Percentiles rank a stretch among this genome's conserved stretches.
Evolutionary conservation across 1,140 invertebrate species (phyloP).

Genomic region (Sitodiplosis mosellana): DNA sequence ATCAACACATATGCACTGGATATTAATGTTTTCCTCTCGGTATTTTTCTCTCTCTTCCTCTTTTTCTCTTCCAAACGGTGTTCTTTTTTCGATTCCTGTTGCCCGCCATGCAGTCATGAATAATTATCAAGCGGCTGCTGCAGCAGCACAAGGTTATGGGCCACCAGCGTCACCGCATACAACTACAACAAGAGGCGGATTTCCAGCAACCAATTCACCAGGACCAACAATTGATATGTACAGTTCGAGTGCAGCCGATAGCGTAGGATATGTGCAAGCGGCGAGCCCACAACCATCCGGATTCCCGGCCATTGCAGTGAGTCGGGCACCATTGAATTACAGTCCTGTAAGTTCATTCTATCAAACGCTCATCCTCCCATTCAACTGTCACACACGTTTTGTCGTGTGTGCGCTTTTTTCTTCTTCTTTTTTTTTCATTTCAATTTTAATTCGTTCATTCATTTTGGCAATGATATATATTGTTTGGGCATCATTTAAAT

Average conservation of each 20-base stretch:
- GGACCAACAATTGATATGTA: conserved; percentile 77
- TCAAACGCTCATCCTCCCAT: no score
- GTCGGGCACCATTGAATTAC: conserved; percentile 73
- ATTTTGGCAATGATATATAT: no score
- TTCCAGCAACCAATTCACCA: conserved; percentile 74
- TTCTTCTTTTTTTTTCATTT: conserved; percentile 1
- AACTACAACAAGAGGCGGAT: conserved; percentile 51
- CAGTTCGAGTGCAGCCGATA: conserved; percentile 59
- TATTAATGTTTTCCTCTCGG: not conserved
- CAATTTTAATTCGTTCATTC: not conserved
- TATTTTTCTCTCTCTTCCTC: not conserved
- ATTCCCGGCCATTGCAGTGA: conserved; percentile 77
- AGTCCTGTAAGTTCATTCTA: conserved; percentile 51
- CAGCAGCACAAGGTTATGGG: conserved; percentile 50
- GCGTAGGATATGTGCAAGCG: conserved; percentile 80
- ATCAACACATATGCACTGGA: no score
- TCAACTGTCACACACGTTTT: no score
- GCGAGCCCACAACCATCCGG: conserved; percentile 79
- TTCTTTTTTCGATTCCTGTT: no score
- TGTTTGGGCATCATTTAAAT: no score
- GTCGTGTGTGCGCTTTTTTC: not conserved
- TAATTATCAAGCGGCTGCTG: conserved; percentile 75
- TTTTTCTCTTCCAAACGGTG: not conserved
- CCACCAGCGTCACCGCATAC: conserved; percentile 38
- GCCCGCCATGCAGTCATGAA: conserved; percentile 65